Percentiles rank a stretch among this genome's conserved stretches.
Evolutionary conservation across 2,113 vertebrate species (phyloP).

Genomic region (Colinus virginianus): DNA sequence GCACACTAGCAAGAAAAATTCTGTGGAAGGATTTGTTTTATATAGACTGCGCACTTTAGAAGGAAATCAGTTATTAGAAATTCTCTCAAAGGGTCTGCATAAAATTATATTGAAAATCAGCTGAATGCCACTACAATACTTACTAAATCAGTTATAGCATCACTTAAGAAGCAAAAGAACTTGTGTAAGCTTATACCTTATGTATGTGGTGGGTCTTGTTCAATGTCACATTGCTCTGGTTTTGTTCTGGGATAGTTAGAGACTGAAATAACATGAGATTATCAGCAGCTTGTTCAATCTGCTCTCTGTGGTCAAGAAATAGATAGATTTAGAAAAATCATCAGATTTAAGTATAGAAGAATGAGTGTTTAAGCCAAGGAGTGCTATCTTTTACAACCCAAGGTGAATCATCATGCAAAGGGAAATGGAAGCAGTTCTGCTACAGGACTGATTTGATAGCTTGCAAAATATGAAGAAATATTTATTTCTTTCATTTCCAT

Average conservation of each 20-base stretch:
- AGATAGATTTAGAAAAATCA: neutral
- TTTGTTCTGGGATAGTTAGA: neutral
- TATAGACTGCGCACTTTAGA: neutral
- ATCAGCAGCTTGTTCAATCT: neutral
- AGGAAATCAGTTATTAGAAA: neutral
- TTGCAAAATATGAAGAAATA: neutral
- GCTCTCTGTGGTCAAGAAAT: neutral
- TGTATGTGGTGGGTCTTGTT: neutral
- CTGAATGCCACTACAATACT: neutral
- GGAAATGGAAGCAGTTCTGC: neutral
- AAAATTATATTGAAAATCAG: neutral
- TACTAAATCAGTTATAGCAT: neutral
- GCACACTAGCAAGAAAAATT: neutral
- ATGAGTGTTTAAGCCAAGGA: neutral
- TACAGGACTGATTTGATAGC: neutral
- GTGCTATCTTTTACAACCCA: neutral
- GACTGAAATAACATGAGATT: neutral
- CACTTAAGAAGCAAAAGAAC: neutral
- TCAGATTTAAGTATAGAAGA: neutral
- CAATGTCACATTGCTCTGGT: accelerated
- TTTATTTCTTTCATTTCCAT: neutral
- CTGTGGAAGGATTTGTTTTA: neutral
- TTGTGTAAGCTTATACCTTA: neutral
- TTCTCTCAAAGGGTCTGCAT: neutral
- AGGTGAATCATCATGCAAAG: neutral